Evolutionary conservation across 53 echinoderm and acorn worm genomes (phyloP), one percentile per base, ranked within the genome.

Genomic region (Crossaster papposus): DNA sequence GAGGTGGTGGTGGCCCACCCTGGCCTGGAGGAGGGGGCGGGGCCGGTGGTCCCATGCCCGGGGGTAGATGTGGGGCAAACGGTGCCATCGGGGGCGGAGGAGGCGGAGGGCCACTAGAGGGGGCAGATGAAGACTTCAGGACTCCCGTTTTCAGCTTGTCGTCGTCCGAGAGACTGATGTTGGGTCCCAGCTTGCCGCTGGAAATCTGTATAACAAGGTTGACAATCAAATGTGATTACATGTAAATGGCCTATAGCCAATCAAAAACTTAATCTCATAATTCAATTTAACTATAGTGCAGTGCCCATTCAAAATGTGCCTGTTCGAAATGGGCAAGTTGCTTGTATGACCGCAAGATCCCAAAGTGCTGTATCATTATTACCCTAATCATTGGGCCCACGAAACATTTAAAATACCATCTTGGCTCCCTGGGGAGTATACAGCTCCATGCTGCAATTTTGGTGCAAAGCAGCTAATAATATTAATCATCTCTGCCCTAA

Each of bases 1-100:
- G 95, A 77, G 96, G 96, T 52, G 94, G 94, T n/a, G 96, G 94
- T 24, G 94, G 91, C 28, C 86, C 96, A 23, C 94, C 94, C 73
- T 83, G 82, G 30, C 85, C 91, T 5, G 91, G 92, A 23, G 94
- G 93, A 51, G 94, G 94, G 13, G 96, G 96, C 50, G 97, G 97
- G 24, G 97, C 91, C 22, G 97, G 97, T 28, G 87, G 86, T 44
- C 91, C 95, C 91, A 91, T 83, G 28, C 89, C 88, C 29, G 94
- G 92, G 35, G 94, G 95, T 82, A 95, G 94, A 32, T 94, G 95
- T 72, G 97, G 95, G 44, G 93, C 87, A 52, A 93, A 92, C 2
- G 86, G 84, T 38, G 83, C 91, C 50, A 32, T 73, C 30, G 89
- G 68, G 24, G 90, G 89, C 10, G 92, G 91, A 54, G 95, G 93